Evolutionary conservation across 2,797 vertebrate species (phyloP).

Genomic region (Myotis planiceps): DNA sequence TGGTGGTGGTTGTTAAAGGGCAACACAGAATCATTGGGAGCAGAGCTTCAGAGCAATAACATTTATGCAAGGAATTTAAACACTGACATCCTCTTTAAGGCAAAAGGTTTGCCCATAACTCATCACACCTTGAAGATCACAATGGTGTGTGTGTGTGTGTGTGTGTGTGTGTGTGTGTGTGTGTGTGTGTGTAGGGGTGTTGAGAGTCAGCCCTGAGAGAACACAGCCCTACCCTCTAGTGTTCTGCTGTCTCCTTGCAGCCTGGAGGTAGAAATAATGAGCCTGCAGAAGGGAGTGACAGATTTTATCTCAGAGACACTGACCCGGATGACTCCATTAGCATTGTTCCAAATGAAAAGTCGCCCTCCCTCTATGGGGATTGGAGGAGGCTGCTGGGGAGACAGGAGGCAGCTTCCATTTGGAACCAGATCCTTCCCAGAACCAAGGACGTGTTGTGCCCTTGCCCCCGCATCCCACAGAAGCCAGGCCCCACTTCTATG

Average conservation of each 20-base stretch:
- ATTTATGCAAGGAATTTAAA: constrained; percentile 39
- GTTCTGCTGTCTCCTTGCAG: constrained; percentile 51
- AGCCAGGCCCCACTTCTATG: constrained; percentile 11
- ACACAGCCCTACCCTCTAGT: constrained; percentile 37
- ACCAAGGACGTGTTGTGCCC: constrained; percentile 28
- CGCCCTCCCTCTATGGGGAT: constrained; percentile 24
- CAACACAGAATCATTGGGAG: neutral
- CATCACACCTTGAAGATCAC: neutral
- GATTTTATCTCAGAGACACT: constrained; percentile 73
- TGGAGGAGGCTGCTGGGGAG: neutral
- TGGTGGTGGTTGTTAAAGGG: neutral
- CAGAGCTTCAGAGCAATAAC: neutral
- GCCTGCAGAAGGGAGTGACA: constrained; percentile 82
- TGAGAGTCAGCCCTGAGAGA: neutral
- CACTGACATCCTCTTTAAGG: constrained; percentile 9
- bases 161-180: neutral
- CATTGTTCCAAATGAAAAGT: constrained; percentile 78
- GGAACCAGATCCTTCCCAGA: constrained; percentile 50
- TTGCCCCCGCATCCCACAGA: neutral
- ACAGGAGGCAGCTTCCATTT: constrained; percentile 3
- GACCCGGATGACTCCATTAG: constrained; percentile 78
- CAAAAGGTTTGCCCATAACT: constrained; percentile 5
- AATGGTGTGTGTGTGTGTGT: neutral
- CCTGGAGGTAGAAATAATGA: constrained; percentile 80
- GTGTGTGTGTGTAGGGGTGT: neutral